Base-by-base conservation (phyloP, 2,888 invertebrate species). In the Eledona agricola region DNA sequence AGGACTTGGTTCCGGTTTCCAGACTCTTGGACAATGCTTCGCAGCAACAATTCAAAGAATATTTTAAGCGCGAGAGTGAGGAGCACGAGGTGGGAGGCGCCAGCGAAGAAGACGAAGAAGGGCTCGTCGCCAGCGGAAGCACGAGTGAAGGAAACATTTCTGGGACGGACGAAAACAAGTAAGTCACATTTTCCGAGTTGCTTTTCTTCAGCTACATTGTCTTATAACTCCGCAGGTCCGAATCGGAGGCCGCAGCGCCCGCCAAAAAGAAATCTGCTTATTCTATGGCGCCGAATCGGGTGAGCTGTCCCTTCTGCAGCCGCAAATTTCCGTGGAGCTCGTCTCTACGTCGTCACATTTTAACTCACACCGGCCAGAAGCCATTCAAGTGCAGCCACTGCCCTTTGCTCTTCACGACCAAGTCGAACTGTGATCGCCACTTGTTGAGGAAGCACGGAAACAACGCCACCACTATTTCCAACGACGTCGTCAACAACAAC, bases 271-370 rank as follows among this genome's bases (percentile, higher is more conserved):
- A 93, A 67, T 96, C 95, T 6, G 96, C 96, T 0, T 97, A 97
- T 75, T 95, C 95, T 34, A 82, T 94, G 69, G 96, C 96, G 0
- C 96, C 96, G 0, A 96, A 96, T 74, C 84, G 96, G 12, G 93
- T 96, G 1, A 88, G 89, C 32, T 97, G 97, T 67, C 94, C 94
- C 0, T 95, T 92, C 70, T 97, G 97, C 76, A 87, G 89, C 65
- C 84, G 96, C 23, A 93, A 93, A 72, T 97, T 97, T 76, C 96
- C 97, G 0, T 97, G 97, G 97, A 91, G 93, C 0, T 96, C 95
- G 15, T 96, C 96, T 0, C 80, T 97, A 13, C 86, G 95, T n/a
- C 84, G 97, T 4, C 97, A 97, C 74, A 90, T 97, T 20, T 78
- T 94, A 3, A 97, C 97, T 0, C 97, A 97, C 74, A 97, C 96